A percentile compares a stretch with the other conserved stretches of the same genome.
phyloP scores from a whole-genome alignment of 2,888 invertebrate species.

The Agriopis leucophaearia region DNA sequence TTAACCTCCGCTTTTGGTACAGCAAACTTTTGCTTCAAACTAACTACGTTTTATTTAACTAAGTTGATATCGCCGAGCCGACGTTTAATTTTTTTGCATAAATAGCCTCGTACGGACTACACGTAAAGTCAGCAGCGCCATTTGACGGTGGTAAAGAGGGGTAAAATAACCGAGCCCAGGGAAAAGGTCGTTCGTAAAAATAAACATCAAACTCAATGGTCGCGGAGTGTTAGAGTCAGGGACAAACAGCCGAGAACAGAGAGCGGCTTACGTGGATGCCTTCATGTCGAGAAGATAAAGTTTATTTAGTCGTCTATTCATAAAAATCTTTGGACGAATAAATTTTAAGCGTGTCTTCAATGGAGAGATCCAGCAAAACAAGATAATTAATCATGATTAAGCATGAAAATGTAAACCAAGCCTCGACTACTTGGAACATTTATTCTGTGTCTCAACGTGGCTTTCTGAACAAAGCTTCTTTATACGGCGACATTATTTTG shows the following conservation, averaged over 20 bases:
- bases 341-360: slow-evolving; percentile 1
- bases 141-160: slow-evolving; percentile 32
- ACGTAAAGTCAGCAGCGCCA: slow-evolving; percentile 26
- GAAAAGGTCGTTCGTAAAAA: slow-evolving; percentile 36
- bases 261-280: neutral
- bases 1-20: slow-evolving; percentile 8
- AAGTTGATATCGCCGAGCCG: slow-evolving; percentile 4
- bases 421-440: neutral
- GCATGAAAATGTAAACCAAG: neutral
- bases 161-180: slow-evolving; percentile 23
- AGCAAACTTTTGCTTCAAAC: slow-evolving; percentile 17
- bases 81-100: neutral
- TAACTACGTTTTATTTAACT: slow-evolving; percentile 14
- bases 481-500: neutral
- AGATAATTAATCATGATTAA: slow-evolving; percentile 19
- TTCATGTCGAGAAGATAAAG: neutral
- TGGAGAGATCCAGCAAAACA: slow-evolving; percentile 5
- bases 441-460: neutral
- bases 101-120: slow-evolving; percentile 9
- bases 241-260: slow-evolving; percentile 29
- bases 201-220: slow-evolving; percentile 42
- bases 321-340: neutral
- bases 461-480: slow-evolving; percentile 11
- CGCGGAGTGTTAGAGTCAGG: slow-evolving; percentile 28
- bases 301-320: neutral